These are phyloP conservation scores for Lydus trimaculatus DNA, from an alignment of 2,888 invertebrate species.

Conservation along the genomic window DNA sequence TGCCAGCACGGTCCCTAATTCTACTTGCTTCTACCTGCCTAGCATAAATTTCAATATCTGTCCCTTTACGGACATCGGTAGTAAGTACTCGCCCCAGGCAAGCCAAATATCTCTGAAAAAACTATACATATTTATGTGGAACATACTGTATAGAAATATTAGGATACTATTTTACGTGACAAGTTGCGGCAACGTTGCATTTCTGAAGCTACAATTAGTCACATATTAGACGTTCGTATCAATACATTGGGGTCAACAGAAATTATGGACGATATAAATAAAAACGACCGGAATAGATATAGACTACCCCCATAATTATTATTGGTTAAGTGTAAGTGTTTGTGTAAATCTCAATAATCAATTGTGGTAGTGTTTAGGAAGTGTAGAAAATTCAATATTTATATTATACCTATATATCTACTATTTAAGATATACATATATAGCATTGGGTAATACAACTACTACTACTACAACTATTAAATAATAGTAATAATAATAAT, in stretches of 20 bases:
- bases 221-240: slow-evolving; percentile 11
- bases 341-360: not conserved
- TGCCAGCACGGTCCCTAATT: too few species aligned
- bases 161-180: not conserved
- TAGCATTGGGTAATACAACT: too few species aligned
- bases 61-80: too few species aligned
- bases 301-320: slow-evolving; percentile 14
- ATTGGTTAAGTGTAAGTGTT: not conserved
- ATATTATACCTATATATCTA: not conserved
- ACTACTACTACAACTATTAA: too few species aligned
- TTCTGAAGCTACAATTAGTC: not conserved
- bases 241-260: slow-evolving; percentile 33
- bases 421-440: too few species aligned
- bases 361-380: not conserved
- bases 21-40: too few species aligned
- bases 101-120: too few species aligned
- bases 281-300: slow-evolving; percentile 30
- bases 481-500: not conserved
- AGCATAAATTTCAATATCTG: too few species aligned
- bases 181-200: not conserved
- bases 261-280: slow-evolving; percentile 33
- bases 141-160: too few species aligned
- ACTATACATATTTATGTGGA: too few species aligned
- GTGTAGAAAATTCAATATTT: not conserved
- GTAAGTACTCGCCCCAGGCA: too few species aligned